Conservation (phyloP, 2,888 invertebrate species). For the Cataglyphis cursor region DNA sequence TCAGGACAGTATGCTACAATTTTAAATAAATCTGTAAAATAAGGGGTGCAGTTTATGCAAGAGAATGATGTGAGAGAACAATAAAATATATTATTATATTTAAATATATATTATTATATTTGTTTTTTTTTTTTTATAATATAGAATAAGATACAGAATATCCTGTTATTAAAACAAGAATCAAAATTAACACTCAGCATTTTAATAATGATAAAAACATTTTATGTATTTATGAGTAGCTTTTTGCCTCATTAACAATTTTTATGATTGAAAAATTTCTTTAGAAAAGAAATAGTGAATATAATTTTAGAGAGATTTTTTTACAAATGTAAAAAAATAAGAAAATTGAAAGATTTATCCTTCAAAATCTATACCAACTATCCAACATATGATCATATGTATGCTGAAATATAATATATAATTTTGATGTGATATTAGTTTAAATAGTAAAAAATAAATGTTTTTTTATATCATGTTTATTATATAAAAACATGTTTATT, state of each 20-base stretch:
- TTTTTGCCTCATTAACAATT: neutral
- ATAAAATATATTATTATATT: too few species aligned
- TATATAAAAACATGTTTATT: neutral
- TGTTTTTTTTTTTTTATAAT: neutral
- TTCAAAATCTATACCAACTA: neutral
- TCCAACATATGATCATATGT: neutral
- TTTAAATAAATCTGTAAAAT: too few species aligned
- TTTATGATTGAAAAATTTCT: neutral
- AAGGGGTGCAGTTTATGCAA: too few species aligned
- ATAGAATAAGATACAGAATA: neutral
- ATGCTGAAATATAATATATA: neutral
- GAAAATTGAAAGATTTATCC: neutral
- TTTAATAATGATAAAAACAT: neutral
- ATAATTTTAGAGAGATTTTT: neutral
- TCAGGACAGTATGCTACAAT: too few species aligned
- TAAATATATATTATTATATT: too few species aligned
- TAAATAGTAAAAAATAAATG: neutral
- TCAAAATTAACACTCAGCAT: neutral
- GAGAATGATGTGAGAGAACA: too few species aligned
- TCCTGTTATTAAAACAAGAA: neutral
- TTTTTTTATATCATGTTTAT: neutral
- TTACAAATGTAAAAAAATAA: neutral
- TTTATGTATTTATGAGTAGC: neutral
- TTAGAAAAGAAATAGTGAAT: neutral
- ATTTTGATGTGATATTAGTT: constrained; percentile 13